Percentiles rank a stretch among this genome's conserved stretches.
Conservation (phyloP, 2,797 vertebrate species). For the Cynopterus sphinx region DNA sequence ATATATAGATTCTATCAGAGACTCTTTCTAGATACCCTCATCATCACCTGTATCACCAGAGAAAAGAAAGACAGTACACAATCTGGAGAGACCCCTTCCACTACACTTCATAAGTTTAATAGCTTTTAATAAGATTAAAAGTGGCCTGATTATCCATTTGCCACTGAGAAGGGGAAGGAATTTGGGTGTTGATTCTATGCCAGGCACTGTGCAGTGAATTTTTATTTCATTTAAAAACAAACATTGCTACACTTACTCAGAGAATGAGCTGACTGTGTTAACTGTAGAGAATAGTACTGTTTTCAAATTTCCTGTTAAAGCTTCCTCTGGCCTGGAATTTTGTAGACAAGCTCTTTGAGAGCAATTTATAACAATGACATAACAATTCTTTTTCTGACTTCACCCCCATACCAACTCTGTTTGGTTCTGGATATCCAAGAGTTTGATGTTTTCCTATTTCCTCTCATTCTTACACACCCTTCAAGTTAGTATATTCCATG, state of each 20-base stretch:
- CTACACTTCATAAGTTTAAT: neutral
- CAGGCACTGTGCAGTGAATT: neutral
- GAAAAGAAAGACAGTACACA: neutral
- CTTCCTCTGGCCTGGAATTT: neutral
- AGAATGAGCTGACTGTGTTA: neutral
- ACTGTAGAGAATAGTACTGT: neutral
- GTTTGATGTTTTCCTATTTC: neutral
- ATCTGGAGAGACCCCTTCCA: neutral
- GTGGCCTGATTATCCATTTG: neutral
- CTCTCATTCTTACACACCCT: neutral
- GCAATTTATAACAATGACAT: neutral
- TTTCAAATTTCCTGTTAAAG: neutral
- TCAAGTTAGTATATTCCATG: neutral
- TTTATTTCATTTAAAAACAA: constrained; percentile 1
- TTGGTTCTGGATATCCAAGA: neutral
- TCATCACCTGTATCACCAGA: neutral
- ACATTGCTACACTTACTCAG: neutral
- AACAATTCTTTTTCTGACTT: neutral
- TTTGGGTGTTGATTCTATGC: neutral
- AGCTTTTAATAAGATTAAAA: neutral
- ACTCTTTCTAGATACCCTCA: neutral
- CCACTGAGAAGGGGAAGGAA: neutral
- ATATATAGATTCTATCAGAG: neutral
- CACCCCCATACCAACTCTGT: neutral
- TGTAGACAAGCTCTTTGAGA: neutral